phyloP scores from a whole-genome alignment of 2,888 invertebrate species.

The Dioctria rufipes region DNA sequence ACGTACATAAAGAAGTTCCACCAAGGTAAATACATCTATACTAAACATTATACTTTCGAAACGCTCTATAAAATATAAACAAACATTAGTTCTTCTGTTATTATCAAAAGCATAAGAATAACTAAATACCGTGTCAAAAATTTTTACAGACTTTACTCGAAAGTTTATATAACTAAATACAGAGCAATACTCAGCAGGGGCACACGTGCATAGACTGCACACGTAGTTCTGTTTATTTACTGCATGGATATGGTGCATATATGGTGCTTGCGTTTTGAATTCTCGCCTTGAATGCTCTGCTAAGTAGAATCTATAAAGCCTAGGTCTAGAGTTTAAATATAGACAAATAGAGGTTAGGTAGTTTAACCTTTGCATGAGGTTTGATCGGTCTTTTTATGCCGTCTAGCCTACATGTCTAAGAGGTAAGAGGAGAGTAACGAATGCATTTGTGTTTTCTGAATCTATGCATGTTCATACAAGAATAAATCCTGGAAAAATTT shows the following conservation, averaged over 20 bases:
- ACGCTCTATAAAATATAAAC: too few relatives aligned
- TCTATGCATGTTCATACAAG: neutral
- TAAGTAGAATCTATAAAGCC: constrained; percentile 10
- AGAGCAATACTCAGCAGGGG: too few relatives aligned
- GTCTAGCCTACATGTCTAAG: constrained; percentile 17
- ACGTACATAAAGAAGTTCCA: too few relatives aligned
- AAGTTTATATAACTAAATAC: neutral
- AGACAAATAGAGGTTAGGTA: neutral
- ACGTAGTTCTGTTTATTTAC: constrained; percentile 29
- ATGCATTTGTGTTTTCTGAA: neutral
- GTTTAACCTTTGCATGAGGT: constrained; percentile 41
- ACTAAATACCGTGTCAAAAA: too few relatives aligned
- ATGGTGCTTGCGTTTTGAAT: constrained; percentile 3
- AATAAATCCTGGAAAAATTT: neutral
- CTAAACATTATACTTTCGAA: too few relatives aligned
- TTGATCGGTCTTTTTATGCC: neutral
- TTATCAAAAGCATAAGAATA: too few relatives aligned
- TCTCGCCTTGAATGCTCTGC: neutral
- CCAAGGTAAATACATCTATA: too few relatives aligned
- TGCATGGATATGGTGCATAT: neutral
- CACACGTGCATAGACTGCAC: constrained; percentile 18
- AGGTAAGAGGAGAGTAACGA: neutral
- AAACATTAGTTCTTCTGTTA: too few relatives aligned
- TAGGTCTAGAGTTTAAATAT: constrained; percentile 4
- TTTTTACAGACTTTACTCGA: too few relatives aligned